Evolutionary conservation across 2,888 invertebrate genomes (phyloP).

Genomic region (Steinernema scapterisci): DNA sequence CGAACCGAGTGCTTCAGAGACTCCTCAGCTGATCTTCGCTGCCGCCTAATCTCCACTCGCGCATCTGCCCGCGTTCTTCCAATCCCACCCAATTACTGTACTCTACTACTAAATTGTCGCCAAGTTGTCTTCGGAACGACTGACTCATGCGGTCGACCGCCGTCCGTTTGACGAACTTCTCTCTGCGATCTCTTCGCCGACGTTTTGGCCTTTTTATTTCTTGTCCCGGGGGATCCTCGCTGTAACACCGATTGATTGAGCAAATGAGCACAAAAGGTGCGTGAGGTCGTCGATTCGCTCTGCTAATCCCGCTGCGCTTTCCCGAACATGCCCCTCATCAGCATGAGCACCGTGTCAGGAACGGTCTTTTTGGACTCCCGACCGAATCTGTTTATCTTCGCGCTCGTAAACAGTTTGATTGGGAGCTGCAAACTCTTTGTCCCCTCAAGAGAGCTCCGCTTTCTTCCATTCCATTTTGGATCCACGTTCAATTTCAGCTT

Average conservation of each 20-base stretch:
- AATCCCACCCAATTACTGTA: too few species aligned
- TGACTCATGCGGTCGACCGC: too few species aligned
- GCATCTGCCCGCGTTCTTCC: not conserved
- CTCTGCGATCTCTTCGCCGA: not conserved
- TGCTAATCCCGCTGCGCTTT: not conserved
- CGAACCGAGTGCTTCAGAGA: not conserved
- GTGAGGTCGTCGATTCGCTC: not conserved
- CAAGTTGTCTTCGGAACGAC: too few species aligned
- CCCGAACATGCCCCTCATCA: not conserved
- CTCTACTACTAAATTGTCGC: too few species aligned
- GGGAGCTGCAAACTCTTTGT: not conserved
- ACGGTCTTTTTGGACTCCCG: not conserved
- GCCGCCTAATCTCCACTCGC: not conserved
- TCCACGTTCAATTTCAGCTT: not conserved
- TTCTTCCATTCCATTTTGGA: not conserved
- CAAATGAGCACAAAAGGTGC: not conserved
- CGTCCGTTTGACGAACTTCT: not conserved
- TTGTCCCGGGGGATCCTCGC: not conserved
- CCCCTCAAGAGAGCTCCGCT: not conserved
- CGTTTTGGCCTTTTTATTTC: not conserved
- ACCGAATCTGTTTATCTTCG: not conserved
- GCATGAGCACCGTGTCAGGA: not conserved
- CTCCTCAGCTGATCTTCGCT: slow-evolving; percentile 18
- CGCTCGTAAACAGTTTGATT: not conserved
- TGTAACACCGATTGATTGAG: slow-evolving; percentile 1